phyloP scores from a whole-genome alignment of 2,113 vertebrate species.

The Podocnemis expansa region DNA sequence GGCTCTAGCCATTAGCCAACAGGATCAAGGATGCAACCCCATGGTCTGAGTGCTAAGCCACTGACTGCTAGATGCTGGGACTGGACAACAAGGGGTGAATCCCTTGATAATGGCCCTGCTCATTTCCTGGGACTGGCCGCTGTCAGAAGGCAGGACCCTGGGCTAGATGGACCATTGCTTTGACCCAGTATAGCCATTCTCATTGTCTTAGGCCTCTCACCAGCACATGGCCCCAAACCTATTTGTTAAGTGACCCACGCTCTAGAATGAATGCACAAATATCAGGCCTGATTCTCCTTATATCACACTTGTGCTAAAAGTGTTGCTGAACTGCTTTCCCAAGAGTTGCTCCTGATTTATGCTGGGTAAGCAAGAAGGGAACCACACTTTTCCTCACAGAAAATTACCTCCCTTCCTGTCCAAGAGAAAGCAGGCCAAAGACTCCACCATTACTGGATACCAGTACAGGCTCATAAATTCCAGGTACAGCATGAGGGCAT shows the following conservation, averaged over 20 bases:
- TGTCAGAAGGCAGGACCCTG: neutral
- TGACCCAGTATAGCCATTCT: neutral
- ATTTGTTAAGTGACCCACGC: neutral
- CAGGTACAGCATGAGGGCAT: neutral
- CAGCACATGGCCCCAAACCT: neutral
- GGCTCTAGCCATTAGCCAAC: neutral
- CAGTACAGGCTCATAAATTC: neutral
- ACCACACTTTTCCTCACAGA: neutral
- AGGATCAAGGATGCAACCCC: neutral
- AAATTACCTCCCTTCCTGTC: neutral
- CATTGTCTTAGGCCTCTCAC: neutral
- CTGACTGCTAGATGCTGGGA: neutral
- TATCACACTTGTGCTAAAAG: neutral
- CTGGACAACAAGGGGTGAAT: neutral
- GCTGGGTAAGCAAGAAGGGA: neutral
- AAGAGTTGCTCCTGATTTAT: neutral
- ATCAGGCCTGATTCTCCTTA: neutral
- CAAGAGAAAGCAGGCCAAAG: neutral
- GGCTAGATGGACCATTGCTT: neutral
- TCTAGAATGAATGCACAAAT: neutral
- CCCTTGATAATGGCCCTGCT: neutral
- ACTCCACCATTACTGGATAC: neutral
- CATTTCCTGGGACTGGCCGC: neutral
- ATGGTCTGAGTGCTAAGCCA: neutral
- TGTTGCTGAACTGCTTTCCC: neutral